A percentile compares a stretch with the other conserved stretches of the same genome.
These are phyloP conservation scores for Meteorus cinctellus DNA, from an alignment of 2,888 invertebrate species.

Conservation along the genomic window DNA sequence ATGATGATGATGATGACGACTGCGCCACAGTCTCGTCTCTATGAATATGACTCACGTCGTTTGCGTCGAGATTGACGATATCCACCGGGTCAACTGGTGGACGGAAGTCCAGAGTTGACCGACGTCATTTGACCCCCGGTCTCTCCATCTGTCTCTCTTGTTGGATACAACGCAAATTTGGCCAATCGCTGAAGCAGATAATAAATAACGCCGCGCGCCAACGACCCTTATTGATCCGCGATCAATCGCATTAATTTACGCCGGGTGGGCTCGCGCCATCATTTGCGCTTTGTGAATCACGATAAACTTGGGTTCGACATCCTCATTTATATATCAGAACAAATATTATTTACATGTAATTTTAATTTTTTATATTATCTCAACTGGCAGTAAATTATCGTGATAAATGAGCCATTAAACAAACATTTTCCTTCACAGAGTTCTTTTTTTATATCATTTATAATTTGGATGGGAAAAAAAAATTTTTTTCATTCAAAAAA, in stretches of 20 bases:
- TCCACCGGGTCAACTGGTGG: slow-evolving; percentile 67
- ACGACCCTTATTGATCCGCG: slow-evolving; percentile 70
- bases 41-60: slow-evolving; percentile 59
- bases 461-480: background rate
- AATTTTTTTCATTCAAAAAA: background rate
- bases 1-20: slow-evolving; percentile 53
- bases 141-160: slow-evolving; percentile 5
- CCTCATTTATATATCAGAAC: slow-evolving; percentile 18
- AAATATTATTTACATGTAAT: background rate
- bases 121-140: slow-evolving; percentile 64
- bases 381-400: background rate
- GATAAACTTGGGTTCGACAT: slow-evolving; percentile 38
- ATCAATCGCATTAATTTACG: slow-evolving; percentile 72
- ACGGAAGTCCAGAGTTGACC: slow-evolving; percentile 69
- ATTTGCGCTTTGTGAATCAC: slow-evolving; percentile 26
- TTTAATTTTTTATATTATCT: background rate
- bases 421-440: background rate
- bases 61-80: slow-evolving; percentile 70
- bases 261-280: slow-evolving; percentile 45
- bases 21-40: slow-evolving; percentile 30
- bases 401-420: background rate
- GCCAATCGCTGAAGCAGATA: slow-evolving; percentile 57
- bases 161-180: slow-evolving; percentile 52
- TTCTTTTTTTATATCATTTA: background rate
- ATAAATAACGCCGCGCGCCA: slow-evolving; percentile 47